phyloP scores from a whole-genome alignment of 2,113 vertebrate genomes.

The Oceanites oceanicus region DNA sequence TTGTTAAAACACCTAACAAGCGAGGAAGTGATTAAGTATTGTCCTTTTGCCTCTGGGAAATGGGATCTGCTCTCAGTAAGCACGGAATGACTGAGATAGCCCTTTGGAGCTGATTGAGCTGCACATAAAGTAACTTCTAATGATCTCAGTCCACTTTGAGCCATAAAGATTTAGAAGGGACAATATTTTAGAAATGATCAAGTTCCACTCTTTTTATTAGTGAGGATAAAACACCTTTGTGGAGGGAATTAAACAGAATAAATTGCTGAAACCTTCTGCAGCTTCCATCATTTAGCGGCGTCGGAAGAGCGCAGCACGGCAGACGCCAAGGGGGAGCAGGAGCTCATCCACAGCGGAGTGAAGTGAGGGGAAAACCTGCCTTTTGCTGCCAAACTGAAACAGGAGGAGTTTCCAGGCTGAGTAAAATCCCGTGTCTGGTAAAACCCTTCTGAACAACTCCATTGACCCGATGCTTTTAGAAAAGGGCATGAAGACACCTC shows the following conservation, averaged over 20 bases:
- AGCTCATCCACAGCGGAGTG: neutral
- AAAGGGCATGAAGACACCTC: neutral
- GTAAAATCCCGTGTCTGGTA: neutral
- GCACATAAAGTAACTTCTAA: slow-evolving; percentile 63
- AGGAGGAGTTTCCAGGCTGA: neutral
- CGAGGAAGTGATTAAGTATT: slow-evolving; percentile 61
- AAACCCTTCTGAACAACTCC: neutral
- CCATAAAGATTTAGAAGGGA: slow-evolving; percentile 71
- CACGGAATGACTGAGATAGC: slow-evolving; percentile 15
- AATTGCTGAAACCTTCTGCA: slow-evolving; percentile 38
- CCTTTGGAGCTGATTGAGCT: slow-evolving; percentile 51
- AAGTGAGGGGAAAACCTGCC: neutral
- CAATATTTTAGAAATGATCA: slow-evolving; percentile 69
- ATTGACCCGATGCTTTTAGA: accelerated
- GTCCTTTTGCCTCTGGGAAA: slow-evolving; percentile 61
- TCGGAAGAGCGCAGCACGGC: neutral
- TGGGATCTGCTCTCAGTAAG: slow-evolving; percentile 42
- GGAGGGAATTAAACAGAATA: slow-evolving; percentile 61
- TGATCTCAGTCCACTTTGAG: slow-evolving; percentile 67
- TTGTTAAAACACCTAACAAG: slow-evolving; percentile 72
- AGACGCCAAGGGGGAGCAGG: neutral
- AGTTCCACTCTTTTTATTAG: slow-evolving; percentile 67
- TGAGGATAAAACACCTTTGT: slow-evolving; percentile 64
- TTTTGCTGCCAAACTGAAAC: neutral
- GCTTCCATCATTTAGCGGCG: neutral